Conservation (phyloP, 2,888 invertebrate genomes). For the Theodoxus fluviatilis region DNA sequence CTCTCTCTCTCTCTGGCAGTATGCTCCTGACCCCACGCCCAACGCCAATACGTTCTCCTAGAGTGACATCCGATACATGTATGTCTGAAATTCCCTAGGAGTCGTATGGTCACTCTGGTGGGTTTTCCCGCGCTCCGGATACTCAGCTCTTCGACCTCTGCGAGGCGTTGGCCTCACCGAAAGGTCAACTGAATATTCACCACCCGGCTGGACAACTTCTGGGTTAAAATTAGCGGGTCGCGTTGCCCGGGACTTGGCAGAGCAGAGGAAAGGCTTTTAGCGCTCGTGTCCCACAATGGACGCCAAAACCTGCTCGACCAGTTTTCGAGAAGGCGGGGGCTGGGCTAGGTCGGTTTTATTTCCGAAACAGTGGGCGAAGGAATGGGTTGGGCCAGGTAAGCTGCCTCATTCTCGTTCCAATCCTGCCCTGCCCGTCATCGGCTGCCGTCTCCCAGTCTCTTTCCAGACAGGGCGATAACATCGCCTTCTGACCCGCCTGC, state of each 20-base stretch:
- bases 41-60: too few species aligned
- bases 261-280: not conserved
- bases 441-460: conserved; percentile 20
- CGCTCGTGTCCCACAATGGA: not conserved
- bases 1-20: too few species aligned
- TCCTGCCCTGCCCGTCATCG: conserved; percentile 19
- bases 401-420: conserved; percentile 20
- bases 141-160: too few species aligned
- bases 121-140: too few species aligned
- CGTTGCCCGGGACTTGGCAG: not conserved
- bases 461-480: not conserved
- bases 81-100: too few species aligned
- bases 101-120: too few species aligned
- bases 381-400: conserved; percentile 17
- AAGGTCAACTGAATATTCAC: too few species aligned
- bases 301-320: conserved; percentile 31
- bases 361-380: conserved; percentile 24
- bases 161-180: too few species aligned
- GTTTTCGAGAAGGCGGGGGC: conserved; percentile 24
- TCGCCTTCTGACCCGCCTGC: not conserved
- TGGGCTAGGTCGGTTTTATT: conserved; percentile 27
- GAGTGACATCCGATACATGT: too few species aligned
- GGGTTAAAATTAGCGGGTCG: not conserved
- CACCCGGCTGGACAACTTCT: too few species aligned
- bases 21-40: too few species aligned